phyloP scores from a whole-genome alignment of 2,797 vertebrate genomes.

The Pantherophis vulpinus region DNA sequence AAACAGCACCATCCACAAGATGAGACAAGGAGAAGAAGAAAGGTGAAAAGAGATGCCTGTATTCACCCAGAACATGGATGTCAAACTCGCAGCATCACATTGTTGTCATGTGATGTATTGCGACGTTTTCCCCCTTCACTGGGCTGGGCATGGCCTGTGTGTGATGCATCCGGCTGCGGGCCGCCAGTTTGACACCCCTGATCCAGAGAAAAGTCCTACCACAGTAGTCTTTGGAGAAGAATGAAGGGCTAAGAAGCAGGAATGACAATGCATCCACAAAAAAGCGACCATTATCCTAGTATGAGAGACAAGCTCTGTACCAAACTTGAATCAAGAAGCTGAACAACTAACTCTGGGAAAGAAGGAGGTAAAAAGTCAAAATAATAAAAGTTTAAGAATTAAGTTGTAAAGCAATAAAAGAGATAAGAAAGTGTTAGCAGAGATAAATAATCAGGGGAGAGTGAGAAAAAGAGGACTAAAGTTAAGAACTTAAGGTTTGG shows the following conservation, averaged over 20 bases:
- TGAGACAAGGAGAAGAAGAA: neutral
- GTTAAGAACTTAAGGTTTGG: neutral
- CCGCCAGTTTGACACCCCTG: no score
- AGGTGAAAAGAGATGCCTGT: neutral
- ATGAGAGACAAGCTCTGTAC: neutral
- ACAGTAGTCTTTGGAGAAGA: neutral
- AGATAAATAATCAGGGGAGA: neutral
- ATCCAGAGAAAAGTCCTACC: neutral
- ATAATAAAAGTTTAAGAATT: neutral
- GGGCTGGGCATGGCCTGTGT: no score
- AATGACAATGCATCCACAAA: neutral
- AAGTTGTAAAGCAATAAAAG: neutral
- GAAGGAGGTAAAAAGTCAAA: neutral
- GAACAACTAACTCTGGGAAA: neutral
- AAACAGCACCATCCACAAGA: neutral
- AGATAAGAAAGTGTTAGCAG: neutral
- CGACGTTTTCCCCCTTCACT: no score
- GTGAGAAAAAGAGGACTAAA: neutral
- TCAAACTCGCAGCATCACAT: no score
- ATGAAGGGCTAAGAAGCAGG: neutral
- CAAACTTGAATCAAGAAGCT: neutral
- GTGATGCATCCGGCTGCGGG: no score
- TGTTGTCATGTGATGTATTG: no score
- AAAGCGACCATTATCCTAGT: neutral
- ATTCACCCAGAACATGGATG: neutral